A percentile compares a stretch with the other conserved stretches of the same genome.
Conservation (phyloP, 2,888 invertebrate genomes). For the Fragum fragum region DNA sequence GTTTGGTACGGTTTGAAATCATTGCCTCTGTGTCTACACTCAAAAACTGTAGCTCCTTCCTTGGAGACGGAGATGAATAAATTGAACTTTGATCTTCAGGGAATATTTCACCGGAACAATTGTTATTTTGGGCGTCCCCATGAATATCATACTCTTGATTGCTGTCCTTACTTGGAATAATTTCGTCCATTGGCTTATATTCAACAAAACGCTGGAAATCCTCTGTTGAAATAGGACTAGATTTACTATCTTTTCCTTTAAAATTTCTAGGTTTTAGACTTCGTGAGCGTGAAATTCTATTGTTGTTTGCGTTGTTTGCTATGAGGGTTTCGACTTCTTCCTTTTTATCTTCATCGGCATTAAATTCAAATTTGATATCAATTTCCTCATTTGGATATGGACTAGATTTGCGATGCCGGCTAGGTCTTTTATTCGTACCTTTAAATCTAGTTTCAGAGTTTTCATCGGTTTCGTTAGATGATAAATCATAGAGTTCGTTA, state of each 20-base stretch:
- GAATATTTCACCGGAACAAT: not conserved
- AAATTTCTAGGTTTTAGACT: not conserved
- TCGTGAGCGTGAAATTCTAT: not conserved
- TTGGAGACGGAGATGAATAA: constrained; percentile 8
- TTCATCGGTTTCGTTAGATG: not conserved
- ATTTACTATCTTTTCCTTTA: not conserved
- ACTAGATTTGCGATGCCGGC: constrained; percentile 18
- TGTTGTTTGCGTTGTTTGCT: not conserved
- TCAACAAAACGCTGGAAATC: not conserved
- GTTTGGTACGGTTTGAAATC: too few relatives aligned
- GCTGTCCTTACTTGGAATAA: too few relatives aligned
- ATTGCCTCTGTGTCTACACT: not conserved
- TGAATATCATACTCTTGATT: not conserved
- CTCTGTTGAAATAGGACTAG: not conserved
- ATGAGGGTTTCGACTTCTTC: too few relatives aligned
- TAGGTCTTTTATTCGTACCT: not conserved
- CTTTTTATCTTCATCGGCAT: not conserved
- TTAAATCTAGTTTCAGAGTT: not conserved
- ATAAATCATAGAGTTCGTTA: not conserved
- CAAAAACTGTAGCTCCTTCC: constrained; percentile 4
- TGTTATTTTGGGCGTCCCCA: not conserved
- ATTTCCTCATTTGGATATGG: constrained; percentile 16
- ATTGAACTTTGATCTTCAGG: not conserved
- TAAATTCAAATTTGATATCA: constrained; percentile 3
- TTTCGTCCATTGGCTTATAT: not conserved